These are phyloP conservation scores for Crematogaster levior DNA, from an alignment of 2,888 invertebrate species.

Conservation along the genomic window DNA sequence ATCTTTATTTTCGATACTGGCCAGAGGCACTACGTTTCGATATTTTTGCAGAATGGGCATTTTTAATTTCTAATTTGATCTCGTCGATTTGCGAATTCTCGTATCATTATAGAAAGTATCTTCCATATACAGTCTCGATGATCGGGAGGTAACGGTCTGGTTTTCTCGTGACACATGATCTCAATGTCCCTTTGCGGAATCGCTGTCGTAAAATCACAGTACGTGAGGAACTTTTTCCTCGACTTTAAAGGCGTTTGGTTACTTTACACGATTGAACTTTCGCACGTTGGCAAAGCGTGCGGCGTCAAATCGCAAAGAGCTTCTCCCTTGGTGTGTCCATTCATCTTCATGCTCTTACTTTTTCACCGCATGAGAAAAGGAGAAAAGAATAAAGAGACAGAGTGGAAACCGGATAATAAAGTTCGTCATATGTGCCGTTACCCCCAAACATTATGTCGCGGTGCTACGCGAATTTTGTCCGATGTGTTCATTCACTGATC, in stretches of 20 bases:
- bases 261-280: slow-evolving; percentile 17
- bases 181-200: slow-evolving; percentile 1
- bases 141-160: not conserved
- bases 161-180: not conserved
- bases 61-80: not conserved
- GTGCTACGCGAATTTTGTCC: not conserved
- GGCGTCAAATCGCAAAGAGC: slow-evolving; percentile 32
- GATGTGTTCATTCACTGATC: slow-evolving; percentile 3
- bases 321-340: slow-evolving; percentile 36
- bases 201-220: slow-evolving; percentile 39
- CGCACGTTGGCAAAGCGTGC: slow-evolving; percentile 3
- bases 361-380: not conserved
- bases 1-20: not conserved
- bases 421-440: not conserved
- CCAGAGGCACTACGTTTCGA: not conserved
- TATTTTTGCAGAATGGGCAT: not conserved
- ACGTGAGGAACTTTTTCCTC: slow-evolving; percentile 9
- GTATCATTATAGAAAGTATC: no score
- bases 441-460: slow-evolving; percentile 22
- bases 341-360: not conserved
- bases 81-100: not conserved
- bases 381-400: not conserved
- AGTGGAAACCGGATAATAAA: slow-evolving; percentile 10
- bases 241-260: not conserved
- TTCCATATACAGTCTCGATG: not conserved